A percentile compares a stretch with the other conserved stretches of the same genome.
Evolutionary conservation across 2,797 vertebrate genomes (phyloP).

Genomic region (Crenuchus spilurus): DNA sequence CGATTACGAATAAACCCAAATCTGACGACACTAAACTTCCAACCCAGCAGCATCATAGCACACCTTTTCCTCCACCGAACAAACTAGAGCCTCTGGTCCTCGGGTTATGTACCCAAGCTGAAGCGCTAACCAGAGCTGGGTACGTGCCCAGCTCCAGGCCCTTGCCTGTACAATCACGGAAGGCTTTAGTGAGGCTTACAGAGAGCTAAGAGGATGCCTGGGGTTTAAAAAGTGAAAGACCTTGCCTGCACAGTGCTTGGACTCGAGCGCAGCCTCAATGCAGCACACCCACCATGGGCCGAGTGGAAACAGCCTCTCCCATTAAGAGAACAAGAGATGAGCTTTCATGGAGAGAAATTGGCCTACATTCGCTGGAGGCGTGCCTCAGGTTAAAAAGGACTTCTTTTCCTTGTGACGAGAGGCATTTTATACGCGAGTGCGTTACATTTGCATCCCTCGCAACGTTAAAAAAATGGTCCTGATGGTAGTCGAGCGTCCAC

Average conservation of each 20-base stretch:
- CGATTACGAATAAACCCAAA: no score
- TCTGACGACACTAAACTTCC: background rate
- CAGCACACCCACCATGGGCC: background rate
- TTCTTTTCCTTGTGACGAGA: background rate
- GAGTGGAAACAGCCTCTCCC: background rate
- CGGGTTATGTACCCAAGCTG: background rate
- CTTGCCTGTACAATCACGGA: conserved; percentile 21
- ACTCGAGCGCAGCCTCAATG: conserved; percentile 10
- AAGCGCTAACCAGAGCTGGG: background rate
- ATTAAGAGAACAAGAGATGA: background rate
- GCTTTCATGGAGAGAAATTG: conserved; percentile 1
- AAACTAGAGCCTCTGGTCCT: no score
- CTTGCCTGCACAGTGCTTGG: background rate
- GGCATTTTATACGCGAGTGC: background rate
- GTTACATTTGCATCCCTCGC: background rate
- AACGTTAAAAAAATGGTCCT: no score
- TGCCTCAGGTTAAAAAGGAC: background rate
- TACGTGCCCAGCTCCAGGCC: background rate
- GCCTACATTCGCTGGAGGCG: background rate
- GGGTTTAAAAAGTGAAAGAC: conserved; percentile 46
- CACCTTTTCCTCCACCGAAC: background rate
- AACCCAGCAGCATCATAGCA: background rate
- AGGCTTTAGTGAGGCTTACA: conserved; percentile 38
- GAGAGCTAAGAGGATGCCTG: conserved; percentile 30
- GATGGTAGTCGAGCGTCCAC: conserved; percentile 15